Base-by-base conservation (phyloP, 2,888 invertebrate genomes). In the Cosmia trapezina region DNA sequence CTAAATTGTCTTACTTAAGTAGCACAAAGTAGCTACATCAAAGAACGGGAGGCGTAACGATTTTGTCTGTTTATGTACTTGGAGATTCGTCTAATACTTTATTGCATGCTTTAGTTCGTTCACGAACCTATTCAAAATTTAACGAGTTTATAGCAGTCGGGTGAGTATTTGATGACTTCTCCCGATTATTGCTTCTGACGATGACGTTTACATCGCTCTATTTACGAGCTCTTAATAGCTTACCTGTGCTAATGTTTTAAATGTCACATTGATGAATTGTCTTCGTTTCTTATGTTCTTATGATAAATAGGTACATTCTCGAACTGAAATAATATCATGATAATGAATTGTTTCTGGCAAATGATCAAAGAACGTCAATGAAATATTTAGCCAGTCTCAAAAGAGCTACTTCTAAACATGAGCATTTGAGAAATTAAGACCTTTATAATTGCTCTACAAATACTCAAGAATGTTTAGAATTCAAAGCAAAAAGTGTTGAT, bases 1-100 rank as follows among this genome's bases (percentile, higher is more conserved):
- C 90, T 91, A 92, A 93, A 92, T 93, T 93, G 89, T 92, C 91
- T 92, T 91, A 91, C 89, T 89, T 91, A 91, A 91, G 90, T 90
- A 91, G 88, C 85, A 76, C 75, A 82, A 86, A 86, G 85, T 86
- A 83, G 76, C 74, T 83, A 91, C 92, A 89, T 92, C 92, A 93
- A 93, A 93, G 90, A 87, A 81, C 73, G 33, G 45, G 61, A 76
- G 78, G 79, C 77, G 80, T 72, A 80, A 81, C 70, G 80, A 66
- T 76, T 83, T 51, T 67, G 19, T 75, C 78, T 81, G 86, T 88
- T 87, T 83, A 80, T 78, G 65, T 76, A 81, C 71, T 85, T 78
- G 65, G 72, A 81, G 82, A 84, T 78, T 75, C 70, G 49, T 70
- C 70, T 82, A 80, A 76, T 81, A 83, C 79, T 86, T 88, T 80